Conservation (phyloP, 2,888 invertebrate species). For the Tachina grossa region DNA sequence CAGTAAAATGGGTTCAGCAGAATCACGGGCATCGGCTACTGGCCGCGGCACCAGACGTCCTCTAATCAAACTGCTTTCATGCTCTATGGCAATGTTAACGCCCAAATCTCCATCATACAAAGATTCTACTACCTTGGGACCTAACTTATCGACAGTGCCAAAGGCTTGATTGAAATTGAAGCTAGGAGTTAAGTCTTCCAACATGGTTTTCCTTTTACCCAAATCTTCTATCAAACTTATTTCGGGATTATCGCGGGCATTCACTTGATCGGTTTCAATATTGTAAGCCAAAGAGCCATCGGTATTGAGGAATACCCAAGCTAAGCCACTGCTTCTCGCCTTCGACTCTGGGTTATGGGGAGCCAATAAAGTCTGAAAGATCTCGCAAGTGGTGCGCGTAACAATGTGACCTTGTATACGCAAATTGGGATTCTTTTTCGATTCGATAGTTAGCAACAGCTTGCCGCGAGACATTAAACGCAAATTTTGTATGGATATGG, state of each 20-base stretch:
- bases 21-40: constrained; percentile 89
- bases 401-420: constrained; percentile 88
- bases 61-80: constrained; percentile 85
- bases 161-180: constrained; percentile 86
- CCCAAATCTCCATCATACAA: constrained; percentile 91
- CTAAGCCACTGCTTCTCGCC: constrained; percentile 86
- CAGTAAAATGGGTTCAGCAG: constrained; percentile 87
- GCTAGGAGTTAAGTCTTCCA: constrained; percentile 88
- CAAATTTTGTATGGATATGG: constrained; percentile 89
- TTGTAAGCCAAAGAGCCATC: constrained; percentile 91
- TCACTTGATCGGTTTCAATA: constrained; percentile 88
- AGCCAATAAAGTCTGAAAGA: constrained; percentile 89
- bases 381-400: constrained; percentile 90
- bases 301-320: constrained; percentile 90
- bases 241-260: constrained; percentile 85
- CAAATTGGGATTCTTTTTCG: constrained; percentile 86
- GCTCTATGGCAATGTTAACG: constrained; percentile 88
- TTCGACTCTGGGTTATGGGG: constrained; percentile 83
- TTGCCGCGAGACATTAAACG: constrained; percentile 90
- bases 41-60: constrained; percentile 88
- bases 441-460: constrained; percentile 88
- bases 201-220: constrained; percentile 88
- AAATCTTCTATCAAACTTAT: constrained; percentile 89
- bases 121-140: constrained; percentile 91
- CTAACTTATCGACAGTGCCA: constrained; percentile 90